phyloP scores from a whole-genome alignment of 2,113 vertebrate species.

The Trogon melanurus region DNA sequence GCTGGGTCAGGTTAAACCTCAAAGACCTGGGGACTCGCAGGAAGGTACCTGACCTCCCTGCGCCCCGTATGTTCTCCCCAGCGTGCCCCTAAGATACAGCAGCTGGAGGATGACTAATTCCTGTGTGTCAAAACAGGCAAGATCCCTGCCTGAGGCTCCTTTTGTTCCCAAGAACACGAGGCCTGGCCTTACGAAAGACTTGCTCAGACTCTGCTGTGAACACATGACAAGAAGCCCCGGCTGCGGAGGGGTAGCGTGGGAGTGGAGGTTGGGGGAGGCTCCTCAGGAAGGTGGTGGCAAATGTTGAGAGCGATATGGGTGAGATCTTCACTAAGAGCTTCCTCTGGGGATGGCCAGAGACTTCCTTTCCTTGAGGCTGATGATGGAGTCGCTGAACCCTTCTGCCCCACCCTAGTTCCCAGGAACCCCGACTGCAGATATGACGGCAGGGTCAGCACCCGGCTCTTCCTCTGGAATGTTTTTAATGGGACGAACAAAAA shows the following conservation, averaged over 20 bases:
- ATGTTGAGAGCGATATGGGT: background rate
- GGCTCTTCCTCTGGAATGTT: background rate
- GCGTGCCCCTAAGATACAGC: background rate
- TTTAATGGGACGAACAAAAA: background rate
- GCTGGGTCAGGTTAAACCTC: background rate
- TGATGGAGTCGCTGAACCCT: background rate
- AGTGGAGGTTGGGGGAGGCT: background rate
- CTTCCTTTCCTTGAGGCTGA: background rate
- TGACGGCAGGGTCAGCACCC: background rate
- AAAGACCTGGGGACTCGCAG: background rate
- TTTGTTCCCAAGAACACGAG: background rate
- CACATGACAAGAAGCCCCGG: too few species aligned
- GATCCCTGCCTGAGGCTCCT: background rate
- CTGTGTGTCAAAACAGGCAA: background rate
- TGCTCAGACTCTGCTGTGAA: background rate
- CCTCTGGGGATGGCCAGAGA: background rate
- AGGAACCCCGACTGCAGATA: background rate
- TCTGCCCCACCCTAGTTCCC: background rate
- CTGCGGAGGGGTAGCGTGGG: background rate
- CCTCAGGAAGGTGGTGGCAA: background rate
- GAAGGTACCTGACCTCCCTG: background rate
- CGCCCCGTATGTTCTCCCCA: background rate
- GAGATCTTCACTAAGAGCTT: too few species aligned
- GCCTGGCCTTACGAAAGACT: background rate
- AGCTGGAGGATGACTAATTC: background rate